A percentile compares a stretch with the other conserved stretches of the same genome.
Conservation (phyloP, 2,888 invertebrate species). For the Cybosia mesomella region DNA sequence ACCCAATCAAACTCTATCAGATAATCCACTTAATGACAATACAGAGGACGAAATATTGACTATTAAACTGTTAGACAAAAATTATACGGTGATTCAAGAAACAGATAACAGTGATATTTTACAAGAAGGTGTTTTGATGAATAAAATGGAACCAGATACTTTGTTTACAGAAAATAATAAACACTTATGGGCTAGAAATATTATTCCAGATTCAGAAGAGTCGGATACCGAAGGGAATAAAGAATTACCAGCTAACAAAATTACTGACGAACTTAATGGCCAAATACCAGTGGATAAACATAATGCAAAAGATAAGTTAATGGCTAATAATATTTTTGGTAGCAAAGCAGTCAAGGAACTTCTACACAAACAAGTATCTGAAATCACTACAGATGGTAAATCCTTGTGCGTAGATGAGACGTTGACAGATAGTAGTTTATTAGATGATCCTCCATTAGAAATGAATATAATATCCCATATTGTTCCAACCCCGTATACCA, state of each 20-base stretch:
- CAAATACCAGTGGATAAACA: background rate
- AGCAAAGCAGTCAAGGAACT: background rate
- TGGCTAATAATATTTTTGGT: background rate
- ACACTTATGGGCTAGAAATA: background rate
- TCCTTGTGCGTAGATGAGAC: background rate
- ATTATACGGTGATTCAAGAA: background rate
- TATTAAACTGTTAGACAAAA: background rate
- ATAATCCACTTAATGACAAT: background rate
- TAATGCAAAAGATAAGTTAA: background rate
- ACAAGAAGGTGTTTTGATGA: background rate
- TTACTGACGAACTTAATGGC: background rate
- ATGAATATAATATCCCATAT: background rate
- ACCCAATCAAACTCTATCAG: background rate
- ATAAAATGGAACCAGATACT: background rate
- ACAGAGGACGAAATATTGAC: background rate
- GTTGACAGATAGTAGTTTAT: background rate
- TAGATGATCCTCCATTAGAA: background rate
- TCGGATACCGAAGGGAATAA: background rate
- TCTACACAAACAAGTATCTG: background rate
- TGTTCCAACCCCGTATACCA: too few species aligned
- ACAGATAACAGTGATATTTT: too few species aligned
- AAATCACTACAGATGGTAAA: background rate
- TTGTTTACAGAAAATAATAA: background rate
- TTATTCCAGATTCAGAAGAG: background rate
- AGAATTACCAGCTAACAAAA: too few species aligned